Evolutionary conservation across 2,888 invertebrate genomes (phyloP), one percentile per base, ranked within the genome.

Genomic region (Eurois occulta): DNA sequence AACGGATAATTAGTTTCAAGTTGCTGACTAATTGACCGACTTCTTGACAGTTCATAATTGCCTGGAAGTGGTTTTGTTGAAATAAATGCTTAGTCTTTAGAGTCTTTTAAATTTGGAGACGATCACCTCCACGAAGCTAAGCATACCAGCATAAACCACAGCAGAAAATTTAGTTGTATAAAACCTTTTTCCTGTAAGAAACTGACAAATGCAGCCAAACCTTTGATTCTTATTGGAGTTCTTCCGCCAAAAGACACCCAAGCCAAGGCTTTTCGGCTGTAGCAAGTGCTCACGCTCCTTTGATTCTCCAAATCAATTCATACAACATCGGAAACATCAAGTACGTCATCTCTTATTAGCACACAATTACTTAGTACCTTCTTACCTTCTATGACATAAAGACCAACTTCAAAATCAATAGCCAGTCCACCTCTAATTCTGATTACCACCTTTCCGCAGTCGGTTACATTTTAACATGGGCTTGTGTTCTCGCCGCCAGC

Each of bases 401-500:
- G 74, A 65, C 71, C n/a, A 81, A 48, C 65, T 66, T 67, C 35
- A 62, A 60, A 75, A 72, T 41, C 68, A 71, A 38, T 41, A 35
- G 32, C 32, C 48, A 16, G 74, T 76, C 64, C 52, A 72, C 41
- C 65, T 71, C 83, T 79, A 81, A 88, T 75, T 70, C 67, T 77
- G 65, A 81, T 87, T 88, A 86, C 80, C 81, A 83, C 82, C 74
- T 82, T 77, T 74, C 62, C 65, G 24, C 66, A 77, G 78, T 79
- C 82, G 80, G 86, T 86, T 88, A 86, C 89, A 88, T 91, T 85
- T 81, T 89, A 90, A 88, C 88, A 85, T 74, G 11, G 38, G 72
- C 90, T 87, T 95, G 89, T 93, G 94, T 94, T 93, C 94, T 94
- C 90, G 93, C 95, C 94, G 94, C 92, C 86, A 52, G 91, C 89